Conservation (phyloP, 2,797 vertebrate genomes). For the Clarias pachynema region DNA sequence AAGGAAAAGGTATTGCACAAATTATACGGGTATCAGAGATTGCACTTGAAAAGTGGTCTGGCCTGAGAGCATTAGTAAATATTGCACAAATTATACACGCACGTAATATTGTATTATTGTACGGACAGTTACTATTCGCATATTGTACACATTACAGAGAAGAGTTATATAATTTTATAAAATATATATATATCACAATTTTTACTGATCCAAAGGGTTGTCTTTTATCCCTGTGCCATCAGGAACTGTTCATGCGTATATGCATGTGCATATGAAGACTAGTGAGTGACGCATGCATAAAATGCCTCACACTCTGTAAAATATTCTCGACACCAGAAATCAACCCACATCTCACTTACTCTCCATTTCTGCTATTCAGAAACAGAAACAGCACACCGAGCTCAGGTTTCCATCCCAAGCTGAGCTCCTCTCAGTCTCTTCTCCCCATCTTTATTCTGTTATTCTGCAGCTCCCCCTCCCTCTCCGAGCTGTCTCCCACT, state of each 20-base stretch:
- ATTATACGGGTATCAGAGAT: too few species aligned
- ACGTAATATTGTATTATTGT: too few species aligned
- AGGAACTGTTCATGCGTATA: background rate
- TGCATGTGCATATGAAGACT: background rate
- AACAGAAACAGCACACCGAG: constrained; percentile 13
- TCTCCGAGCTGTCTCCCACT: constrained; percentile 49
- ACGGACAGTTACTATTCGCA: too few species aligned
- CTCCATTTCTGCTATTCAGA: constrained; percentile 34
- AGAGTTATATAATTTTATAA: too few species aligned
- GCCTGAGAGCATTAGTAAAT: too few species aligned
- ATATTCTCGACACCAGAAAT: background rate
- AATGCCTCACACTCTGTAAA: background rate
- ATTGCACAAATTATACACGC: too few species aligned
- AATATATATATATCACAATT: background rate
- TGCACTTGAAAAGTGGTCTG: too few species aligned
- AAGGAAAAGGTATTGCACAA: too few species aligned
- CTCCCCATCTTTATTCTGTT: constrained; percentile 56
- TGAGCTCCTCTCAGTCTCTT: constrained; percentile 45
- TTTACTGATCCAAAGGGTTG: constrained; percentile 2
- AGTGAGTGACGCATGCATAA: constrained; percentile 4
- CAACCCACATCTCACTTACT: constrained; percentile 23
- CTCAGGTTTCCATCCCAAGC: constrained; percentile 52
- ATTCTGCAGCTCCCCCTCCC: constrained; percentile 49
- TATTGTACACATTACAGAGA: too few species aligned
- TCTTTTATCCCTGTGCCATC: background rate